A percentile compares a stretch with the other conserved stretches of the same genome.
These are phyloP conservation scores for Artibeus jamaicensis DNA, from an alignment of 2,797 vertebrate species.

Conservation along the genomic window DNA sequence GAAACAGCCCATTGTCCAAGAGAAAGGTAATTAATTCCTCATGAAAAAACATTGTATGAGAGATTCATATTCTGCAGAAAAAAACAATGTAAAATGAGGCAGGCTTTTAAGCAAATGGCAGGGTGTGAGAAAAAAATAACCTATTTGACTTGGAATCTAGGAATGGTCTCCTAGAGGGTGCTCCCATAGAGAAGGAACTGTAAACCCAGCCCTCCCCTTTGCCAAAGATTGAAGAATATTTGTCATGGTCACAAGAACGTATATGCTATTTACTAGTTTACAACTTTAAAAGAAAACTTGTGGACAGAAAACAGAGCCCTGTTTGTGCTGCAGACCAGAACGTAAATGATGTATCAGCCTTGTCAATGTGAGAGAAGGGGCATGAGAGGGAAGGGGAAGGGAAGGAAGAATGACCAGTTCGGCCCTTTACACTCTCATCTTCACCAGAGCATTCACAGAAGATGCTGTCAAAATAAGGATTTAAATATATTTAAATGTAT, in stretches of 20 bases:
- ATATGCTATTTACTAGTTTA: conserved; percentile 20
- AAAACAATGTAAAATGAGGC: neutral
- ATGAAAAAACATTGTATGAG: neutral
- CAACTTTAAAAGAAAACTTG: conserved; percentile 24
- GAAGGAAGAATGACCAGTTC: neutral
- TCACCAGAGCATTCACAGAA: neutral
- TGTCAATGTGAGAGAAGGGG: neutral
- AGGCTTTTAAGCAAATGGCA: neutral
- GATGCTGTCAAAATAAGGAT: neutral
- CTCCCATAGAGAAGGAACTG: neutral
- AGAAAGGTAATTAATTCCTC: neutral
- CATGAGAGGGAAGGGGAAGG: neutral
- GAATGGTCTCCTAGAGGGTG: neutral
- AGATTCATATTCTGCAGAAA: neutral
- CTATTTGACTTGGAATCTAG: neutral
- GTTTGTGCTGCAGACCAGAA: neutral
- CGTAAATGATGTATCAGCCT: neutral
- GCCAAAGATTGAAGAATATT: neutral
- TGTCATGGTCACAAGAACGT: neutral
- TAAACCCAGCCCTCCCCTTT: neutral
- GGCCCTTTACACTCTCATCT: neutral
- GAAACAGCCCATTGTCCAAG: neutral
- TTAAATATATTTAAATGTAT: neutral
- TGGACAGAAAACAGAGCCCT: conserved; percentile 8
- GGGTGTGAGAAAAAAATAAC: neutral